phyloP scores from a whole-genome alignment of 2,888 invertebrate species.

The Drosophila recens region DNA sequence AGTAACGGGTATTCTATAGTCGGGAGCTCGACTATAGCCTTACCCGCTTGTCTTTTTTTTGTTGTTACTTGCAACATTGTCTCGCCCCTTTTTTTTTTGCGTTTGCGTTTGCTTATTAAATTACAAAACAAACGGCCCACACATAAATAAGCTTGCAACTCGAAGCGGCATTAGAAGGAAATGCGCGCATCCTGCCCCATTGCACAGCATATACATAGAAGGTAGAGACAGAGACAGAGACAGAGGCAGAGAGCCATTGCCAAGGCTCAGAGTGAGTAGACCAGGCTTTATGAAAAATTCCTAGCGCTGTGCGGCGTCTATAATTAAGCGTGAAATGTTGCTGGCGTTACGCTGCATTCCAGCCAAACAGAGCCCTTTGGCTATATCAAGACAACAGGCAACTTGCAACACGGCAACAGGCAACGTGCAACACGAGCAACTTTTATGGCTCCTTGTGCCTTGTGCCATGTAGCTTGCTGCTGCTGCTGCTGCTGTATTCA shows the following conservation, averaged over 20 bases:
- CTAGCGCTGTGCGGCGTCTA: constrained; percentile 78
- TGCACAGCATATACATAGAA: background rate
- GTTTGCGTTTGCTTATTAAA: constrained; percentile 70
- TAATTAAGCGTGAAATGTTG: constrained; percentile 82
- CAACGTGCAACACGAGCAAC: constrained; percentile 33
- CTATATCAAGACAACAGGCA: constrained; percentile 26
- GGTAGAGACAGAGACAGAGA: background rate
- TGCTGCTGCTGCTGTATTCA: constrained; percentile 53
- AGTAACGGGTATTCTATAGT: too few species aligned
- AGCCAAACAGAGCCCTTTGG: constrained; percentile 42
- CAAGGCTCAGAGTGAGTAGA: constrained; percentile 7
- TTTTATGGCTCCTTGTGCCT: constrained; percentile 51
- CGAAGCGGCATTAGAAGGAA: constrained; percentile 66
- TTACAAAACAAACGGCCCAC: constrained; percentile 78
- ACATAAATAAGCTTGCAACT: constrained; percentile 71
- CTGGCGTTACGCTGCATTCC: constrained; percentile 79
- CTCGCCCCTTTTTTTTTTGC: constrained; percentile 58
- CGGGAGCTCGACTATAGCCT: too few species aligned
- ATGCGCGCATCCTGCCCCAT: constrained; percentile 56
- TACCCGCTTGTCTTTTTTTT: background rate
- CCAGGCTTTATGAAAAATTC: constrained; percentile 68
- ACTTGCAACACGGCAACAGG: constrained; percentile 24
- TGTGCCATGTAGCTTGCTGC: constrained; percentile 32
- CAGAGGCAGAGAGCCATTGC: background rate
- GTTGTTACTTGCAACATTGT: constrained; percentile 52